Base-by-base conservation (phyloP, 2,888 invertebrate species). In the Dusona sp. region DNA sequence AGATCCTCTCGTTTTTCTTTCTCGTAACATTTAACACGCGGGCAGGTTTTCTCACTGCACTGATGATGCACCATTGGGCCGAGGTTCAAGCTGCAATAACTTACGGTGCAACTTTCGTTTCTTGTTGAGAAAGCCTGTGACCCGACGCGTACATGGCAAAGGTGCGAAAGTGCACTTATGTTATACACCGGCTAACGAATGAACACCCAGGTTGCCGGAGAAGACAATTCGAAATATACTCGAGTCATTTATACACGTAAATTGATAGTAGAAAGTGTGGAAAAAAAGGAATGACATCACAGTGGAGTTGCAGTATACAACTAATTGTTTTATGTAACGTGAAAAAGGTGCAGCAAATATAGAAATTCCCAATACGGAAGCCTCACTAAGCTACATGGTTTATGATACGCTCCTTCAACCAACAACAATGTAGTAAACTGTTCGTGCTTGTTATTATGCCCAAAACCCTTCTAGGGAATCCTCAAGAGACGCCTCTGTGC, bases 61-160 rank as follows among this genome's bases (percentile, higher is more conserved):
- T 68, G 25, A 42, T 67, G 48, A 22, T 68, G 61, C 38, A n/a
- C 65, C 54, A 57, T 73, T n/a, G 51, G 33, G 36, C 42, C 48
- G 79, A 70, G 61, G 29, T 75, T 79, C 68, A 65, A 81, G 72
- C 72, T 45, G 79, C 54, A 73, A 65, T 13, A 77, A 70, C 51
- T 83, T 67, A 25, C 72, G 48, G n/a, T 61, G 61, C 68, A 78
- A 86, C 86, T 86, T 86, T 86, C 83, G 74, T 78, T 81, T 80
- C 68, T 67, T n/a, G 77, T 19, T 73, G 86, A 61, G 84, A 83
- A 86, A 83, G 78, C 68, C 57, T 54, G 45, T 45, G 65, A 72
- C 54, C 64, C 45, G 61, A 61, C 75, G 38, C 75, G 75, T 64
- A 68, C 67, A 74, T 61, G 72, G 72, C 38, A 45, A 48, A 77